Base-by-base conservation (phyloP, 30 jellyfish, hydroid and myxozoan genomes). In the Aurelia aurita region DNA sequence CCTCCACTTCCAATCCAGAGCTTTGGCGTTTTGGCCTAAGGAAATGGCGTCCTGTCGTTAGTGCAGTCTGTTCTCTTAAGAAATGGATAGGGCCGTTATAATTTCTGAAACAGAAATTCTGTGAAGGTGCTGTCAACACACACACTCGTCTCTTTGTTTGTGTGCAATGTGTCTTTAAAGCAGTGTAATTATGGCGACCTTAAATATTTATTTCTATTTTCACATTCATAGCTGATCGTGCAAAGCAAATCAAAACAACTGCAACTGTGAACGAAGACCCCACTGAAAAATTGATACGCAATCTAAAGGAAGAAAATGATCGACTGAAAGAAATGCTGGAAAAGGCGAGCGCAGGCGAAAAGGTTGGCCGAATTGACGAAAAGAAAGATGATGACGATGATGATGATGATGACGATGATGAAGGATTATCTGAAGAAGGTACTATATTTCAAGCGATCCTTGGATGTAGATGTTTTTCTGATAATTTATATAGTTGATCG, bases 181-280 rank as follows among this genome's bases (percentile, higher is more conserved):
- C 51, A 39, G n/a, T 39, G 51, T 4, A 39, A 39, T 39, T 8
- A 8, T 39, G 14, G 51, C 7, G 9, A 39, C 16, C 51, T 5
- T 15, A 39, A 39, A 34, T 10, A 2, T 53, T 29, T 35, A 58
- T 22, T 31, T 49, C 13, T 23, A 54, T 57, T 45, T 18, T 66
- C 31, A 19, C 27, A 10, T 51, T 35, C 11, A 34, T 65, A 89
- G 97, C 97, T 57, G 97, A 89, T 53, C 80, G 97, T 12, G 97
- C 97, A 2, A 89, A 89, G 87, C 95, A 82, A 64, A 89, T 89
- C 82, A 89, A 89, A 76, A 89, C 97, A 22, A 89, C 75, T 28
- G 97, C 97, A 35, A 71, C 84, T 15, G 88, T 89, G 13, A 89
- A 89, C 59, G 97, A 89, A 67, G 91, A 82, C 68, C 97, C 97